phyloP scores from a whole-genome alignment of 2,797 vertebrate species.

The Rhadinocentrus ornatus region DNA sequence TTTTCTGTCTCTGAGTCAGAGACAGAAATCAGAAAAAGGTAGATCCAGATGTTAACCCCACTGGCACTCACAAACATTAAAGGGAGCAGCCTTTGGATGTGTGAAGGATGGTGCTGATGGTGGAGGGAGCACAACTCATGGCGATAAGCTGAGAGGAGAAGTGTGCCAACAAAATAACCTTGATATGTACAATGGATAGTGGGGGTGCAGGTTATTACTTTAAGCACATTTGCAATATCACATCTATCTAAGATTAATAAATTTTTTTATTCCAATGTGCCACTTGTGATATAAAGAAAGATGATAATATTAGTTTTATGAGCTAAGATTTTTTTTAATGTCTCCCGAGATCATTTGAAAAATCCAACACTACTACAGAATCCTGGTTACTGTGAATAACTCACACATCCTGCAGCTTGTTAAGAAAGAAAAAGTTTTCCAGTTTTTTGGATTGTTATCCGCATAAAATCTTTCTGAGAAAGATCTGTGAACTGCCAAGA shows the following conservation, averaged over 20 bases:
- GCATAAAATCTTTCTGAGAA: too few species aligned
- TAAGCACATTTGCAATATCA: background rate
- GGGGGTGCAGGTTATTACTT: constrained; percentile 57
- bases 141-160: constrained; percentile 21
- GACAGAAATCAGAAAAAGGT: constrained; percentile 35
- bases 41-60: constrained; percentile 42
- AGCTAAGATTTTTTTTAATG: background rate
- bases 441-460: too few species aligned
- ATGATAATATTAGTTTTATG: background rate
- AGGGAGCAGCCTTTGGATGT: constrained; percentile 34
- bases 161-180: constrained; percentile 17
- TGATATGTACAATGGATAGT: constrained; percentile 15
- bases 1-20: constrained; percentile 3
- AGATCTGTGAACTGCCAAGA: too few species aligned
- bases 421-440: background rate
- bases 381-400: background rate
- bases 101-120: constrained; percentile 24
- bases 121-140: constrained; percentile 10
- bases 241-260: background rate
- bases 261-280: background rate
- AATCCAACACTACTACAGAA: background rate
- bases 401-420: background rate
- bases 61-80: constrained; percentile 36
- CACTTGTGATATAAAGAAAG: background rate
- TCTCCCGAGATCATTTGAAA: background rate